Percentiles rank a stretch among this genome's conserved stretches.
Evolutionary conservation across 2,797 vertebrate genomes (phyloP).

Genomic region (Sandelia bainsii): DNA sequence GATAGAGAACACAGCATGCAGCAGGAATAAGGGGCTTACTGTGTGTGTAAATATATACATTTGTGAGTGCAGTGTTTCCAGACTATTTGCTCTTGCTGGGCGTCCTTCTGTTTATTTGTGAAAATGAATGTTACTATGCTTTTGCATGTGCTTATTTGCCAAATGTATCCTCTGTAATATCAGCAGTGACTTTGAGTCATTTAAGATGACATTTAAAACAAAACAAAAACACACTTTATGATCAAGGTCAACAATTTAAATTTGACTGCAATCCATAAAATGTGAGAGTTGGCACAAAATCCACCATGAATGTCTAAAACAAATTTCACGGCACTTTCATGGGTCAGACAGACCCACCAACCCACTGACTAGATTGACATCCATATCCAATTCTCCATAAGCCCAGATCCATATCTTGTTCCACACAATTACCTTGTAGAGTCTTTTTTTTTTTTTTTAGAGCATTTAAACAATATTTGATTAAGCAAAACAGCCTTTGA

Average conservation of each 20-base stretch:
- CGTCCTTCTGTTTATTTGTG: neutral
- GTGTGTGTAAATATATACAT: neutral
- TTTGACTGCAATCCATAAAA: no score
- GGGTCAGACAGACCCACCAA: neutral
- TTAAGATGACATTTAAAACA: slow-evolving; percentile 3
- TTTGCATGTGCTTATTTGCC: neutral
- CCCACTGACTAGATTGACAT: neutral
- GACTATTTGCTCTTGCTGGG: neutral
- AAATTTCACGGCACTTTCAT: neutral
- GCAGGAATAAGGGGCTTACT: slow-evolving; percentile 12
- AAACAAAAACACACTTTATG: neutral
- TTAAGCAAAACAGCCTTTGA: slow-evolving; percentile 31
- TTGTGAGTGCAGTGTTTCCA: slow-evolving; percentile 2
- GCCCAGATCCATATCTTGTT: no score
- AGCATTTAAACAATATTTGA: slow-evolving; percentile 43
- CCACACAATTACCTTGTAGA: neutral
- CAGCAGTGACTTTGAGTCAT: slow-evolving; percentile 25
- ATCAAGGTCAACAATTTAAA: neutral
- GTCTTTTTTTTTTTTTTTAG: slow-evolving; percentile 9
- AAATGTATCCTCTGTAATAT: neutral
- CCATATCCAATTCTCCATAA: no score
- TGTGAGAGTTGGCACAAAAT: no score
- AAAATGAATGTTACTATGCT: slow-evolving; percentile 2
- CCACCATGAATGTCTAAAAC: no score
- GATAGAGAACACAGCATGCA: slow-evolving; percentile 49